Percentiles rank a stretch among this genome's conserved stretches.
Conservation (phyloP, 2,888 invertebrate species). For the Philopedon plagiatum region DNA sequence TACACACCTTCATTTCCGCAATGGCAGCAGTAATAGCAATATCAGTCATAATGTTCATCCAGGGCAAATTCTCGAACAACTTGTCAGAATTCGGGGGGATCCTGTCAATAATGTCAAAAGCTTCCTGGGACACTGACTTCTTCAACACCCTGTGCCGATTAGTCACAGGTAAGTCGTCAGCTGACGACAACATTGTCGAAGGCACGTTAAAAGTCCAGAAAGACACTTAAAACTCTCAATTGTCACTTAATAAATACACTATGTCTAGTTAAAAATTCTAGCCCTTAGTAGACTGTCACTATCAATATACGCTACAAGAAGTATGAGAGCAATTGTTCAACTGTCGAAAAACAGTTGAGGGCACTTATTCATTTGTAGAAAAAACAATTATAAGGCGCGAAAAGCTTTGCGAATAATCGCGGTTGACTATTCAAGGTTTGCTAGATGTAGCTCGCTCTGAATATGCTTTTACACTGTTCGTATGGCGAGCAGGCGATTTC, state of each 20-base stretch:
- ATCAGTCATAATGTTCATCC: conserved; percentile 67
- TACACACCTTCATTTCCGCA: conserved; percentile 66
- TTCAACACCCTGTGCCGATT: conserved; percentile 59
- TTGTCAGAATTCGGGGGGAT: conserved; percentile 66
- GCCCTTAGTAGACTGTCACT: neutral
- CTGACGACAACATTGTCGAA: conserved; percentile 61
- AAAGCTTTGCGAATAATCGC: conserved; percentile 24
- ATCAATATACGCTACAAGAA: neutral
- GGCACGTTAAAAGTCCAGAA: conserved; percentile 33
- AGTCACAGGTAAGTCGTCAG: conserved; percentile 57
- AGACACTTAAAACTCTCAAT: conserved; percentile 23
- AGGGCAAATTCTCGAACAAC: conserved; percentile 65
- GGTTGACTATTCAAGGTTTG: conserved; percentile 32
- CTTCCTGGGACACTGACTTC: conserved; percentile 60
- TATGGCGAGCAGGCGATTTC: conserved; percentile 23
- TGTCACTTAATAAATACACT: conserved; percentile 19
- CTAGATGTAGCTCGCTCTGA: conserved; percentile 42
- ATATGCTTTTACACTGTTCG: conserved; percentile 34
- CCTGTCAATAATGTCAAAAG: conserved; percentile 60
- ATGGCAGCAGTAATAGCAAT: conserved; percentile 66
- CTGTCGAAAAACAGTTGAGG: neutral
- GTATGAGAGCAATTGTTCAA: neutral
- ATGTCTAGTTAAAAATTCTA: neutral
- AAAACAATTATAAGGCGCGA: conserved; percentile 24
- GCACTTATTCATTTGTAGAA: conserved; percentile 4